A percentile compares a stretch with the other conserved stretches of the same genome.
These are phyloP conservation scores for Ectemnius lituratus DNA, from an alignment of 2,888 invertebrate species.

Conservation along the genomic window DNA sequence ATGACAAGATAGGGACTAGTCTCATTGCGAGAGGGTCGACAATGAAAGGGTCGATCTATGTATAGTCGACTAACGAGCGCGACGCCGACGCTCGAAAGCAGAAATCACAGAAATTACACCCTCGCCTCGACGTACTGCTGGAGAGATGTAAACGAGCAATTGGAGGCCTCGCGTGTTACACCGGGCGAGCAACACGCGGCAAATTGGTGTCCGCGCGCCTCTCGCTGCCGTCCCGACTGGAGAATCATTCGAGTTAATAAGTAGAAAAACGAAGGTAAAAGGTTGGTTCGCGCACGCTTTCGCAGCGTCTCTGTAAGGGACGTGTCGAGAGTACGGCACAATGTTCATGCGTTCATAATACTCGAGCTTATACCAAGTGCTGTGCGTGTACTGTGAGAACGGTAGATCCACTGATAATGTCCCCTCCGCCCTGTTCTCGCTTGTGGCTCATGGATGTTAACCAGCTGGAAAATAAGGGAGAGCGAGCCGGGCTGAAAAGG, in stretches of 20 bases:
- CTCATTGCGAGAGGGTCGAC: too few relatives aligned
- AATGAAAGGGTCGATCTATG: too few relatives aligned
- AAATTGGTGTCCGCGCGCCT: conserved; percentile 13
- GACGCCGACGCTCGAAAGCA: not conserved
- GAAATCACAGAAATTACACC: conserved; percentile 6
- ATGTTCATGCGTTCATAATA: conserved; percentile 19
- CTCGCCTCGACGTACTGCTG: not conserved
- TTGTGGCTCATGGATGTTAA: conserved; percentile 64
- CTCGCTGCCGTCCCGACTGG: conserved; percentile 9
- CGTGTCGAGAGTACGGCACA: conserved; percentile 34
- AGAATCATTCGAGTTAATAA: conserved; percentile 42
- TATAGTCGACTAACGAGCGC: not conserved
- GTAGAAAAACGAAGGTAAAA: conserved; percentile 43
- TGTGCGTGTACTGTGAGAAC: conserved; percentile 40
- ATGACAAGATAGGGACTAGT: too few relatives aligned
- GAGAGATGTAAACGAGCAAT: conserved; percentile 1
- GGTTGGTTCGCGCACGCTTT: conserved; percentile 23
- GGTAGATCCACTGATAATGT: conserved; percentile 67
- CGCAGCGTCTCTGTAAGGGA: conserved; percentile 45
- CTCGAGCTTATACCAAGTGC: conserved; percentile 22
- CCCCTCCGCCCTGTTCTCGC: conserved; percentile 59
- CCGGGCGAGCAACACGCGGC: conserved; percentile 3
- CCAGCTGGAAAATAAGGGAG: conserved; percentile 63
- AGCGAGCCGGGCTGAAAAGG: conserved; percentile 39
- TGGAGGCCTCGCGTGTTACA: conserved; percentile 3